phyloP scores from a whole-genome alignment of 2,113 vertebrate genomes.

The Rhagologus leucostigma region DNA sequence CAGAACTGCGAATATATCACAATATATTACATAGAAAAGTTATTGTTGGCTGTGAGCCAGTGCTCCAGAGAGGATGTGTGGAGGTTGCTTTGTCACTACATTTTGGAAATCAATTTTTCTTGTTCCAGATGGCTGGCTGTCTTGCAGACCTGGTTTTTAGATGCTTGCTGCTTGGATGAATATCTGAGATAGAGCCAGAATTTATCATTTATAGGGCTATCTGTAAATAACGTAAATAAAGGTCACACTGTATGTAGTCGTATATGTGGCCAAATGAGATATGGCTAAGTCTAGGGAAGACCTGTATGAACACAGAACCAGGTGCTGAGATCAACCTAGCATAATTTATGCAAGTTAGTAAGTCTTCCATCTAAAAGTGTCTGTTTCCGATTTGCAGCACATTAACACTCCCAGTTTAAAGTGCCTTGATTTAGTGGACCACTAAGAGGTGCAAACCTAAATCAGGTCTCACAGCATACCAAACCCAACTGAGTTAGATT shows the following conservation, averaged over 20 bases:
- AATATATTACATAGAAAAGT: neutral
- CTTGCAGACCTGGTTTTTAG: slow-evolving; percentile 4
- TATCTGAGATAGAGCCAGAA: neutral
- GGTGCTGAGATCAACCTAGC: neutral
- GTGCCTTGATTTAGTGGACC: neutral
- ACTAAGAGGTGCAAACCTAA: neutral
- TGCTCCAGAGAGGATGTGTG: rapidly evolving
- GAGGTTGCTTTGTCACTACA: neutral
- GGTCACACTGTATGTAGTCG: neutral
- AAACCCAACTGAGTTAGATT: neutral
- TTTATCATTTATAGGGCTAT: neutral
- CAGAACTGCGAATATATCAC: neutral
- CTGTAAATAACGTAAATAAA: neutral
- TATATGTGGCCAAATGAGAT: neutral
- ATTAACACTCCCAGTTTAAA: neutral
- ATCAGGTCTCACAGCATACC: neutral
- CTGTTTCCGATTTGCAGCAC: neutral
- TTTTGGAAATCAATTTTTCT: neutral
- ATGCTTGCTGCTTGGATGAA: neutral
- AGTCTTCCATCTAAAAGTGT: neutral
- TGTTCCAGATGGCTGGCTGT: neutral
- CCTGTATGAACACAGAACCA: neutral
- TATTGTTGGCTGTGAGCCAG: neutral
- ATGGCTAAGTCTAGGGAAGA: neutral
- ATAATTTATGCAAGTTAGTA: neutral